Evolutionary conservation across 2,113 vertebrate species (phyloP).

Genomic region (Todiramphus chloris): DNA sequence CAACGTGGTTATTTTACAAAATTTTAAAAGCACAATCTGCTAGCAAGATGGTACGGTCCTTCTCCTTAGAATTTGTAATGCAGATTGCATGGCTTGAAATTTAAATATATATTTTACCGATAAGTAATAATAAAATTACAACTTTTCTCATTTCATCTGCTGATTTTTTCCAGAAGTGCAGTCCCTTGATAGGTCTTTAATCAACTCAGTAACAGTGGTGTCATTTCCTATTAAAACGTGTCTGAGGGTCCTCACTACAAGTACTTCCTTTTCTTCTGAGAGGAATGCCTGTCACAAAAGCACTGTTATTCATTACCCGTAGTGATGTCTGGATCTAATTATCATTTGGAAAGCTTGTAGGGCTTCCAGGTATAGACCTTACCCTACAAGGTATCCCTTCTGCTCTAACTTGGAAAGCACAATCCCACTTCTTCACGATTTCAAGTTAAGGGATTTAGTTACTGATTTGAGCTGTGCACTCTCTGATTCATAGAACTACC

Average conservation of each 20-base stretch:
- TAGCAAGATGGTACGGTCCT: background rate
- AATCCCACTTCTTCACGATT: background rate
- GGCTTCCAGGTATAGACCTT: conserved; percentile 18
- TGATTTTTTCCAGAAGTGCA: conserved; percentile 26
- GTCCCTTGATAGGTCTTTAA: conserved; percentile 45
- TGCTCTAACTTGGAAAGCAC: background rate
- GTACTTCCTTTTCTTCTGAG: background rate
- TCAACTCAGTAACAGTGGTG: background rate
- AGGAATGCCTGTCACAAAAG: conserved; percentile 24
- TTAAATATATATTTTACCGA: background rate
- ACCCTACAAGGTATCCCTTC: background rate
- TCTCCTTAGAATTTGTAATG: background rate
- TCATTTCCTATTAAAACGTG: conserved; percentile 63
- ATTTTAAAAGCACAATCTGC: background rate
- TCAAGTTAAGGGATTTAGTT: background rate
- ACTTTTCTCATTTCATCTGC: conserved; percentile 13
- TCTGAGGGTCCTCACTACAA: conserved; percentile 10
- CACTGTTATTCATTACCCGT: conserved; percentile 41
- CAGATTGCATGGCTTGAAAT: background rate
- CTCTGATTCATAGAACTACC: background rate
- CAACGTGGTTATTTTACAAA: background rate
- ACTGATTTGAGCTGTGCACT: background rate
- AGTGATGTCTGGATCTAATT: conserved; percentile 39
- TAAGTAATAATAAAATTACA: conserved; percentile 49
- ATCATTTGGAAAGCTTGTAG: conserved; percentile 33